Evolutionary conservation across 2,113 vertebrate species (phyloP).

Genomic region (Tenebrosternarchus preto): DNA sequence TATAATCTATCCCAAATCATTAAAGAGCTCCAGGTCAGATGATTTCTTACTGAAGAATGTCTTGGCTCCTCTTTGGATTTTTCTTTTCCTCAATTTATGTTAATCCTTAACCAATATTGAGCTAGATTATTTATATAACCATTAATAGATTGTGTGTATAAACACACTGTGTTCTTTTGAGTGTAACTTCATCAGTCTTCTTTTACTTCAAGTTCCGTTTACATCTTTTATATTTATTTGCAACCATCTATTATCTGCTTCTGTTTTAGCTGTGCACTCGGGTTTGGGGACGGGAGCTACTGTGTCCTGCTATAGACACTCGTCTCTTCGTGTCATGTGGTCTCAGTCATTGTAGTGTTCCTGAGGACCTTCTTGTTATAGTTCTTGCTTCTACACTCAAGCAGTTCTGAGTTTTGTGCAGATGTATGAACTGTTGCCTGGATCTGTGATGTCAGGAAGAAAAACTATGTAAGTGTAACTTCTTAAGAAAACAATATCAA

Average conservation of each 20-base stretch:
- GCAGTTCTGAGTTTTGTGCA: not conserved
- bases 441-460: not conserved
- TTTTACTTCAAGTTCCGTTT: slow-evolving; percentile 1
- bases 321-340: slow-evolving; percentile 39
- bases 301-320: slow-evolving; percentile 18
- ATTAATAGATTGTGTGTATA: not conserved
- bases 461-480: slow-evolving; percentile 6
- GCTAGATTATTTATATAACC: not conserved
- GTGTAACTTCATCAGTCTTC: slow-evolving; percentile 20
- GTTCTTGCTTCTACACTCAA: not conserved
- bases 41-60: not conserved
- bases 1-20: slow-evolving; percentile 16
- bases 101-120: not conserved
- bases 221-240: slow-evolving; percentile 37
- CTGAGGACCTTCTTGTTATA: not conserved
- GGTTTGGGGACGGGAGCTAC: slow-evolving; percentile 4
- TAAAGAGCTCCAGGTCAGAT: slow-evolving; percentile 12
- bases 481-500: slow-evolving; percentile 1
- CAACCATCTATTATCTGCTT: slow-evolving; percentile 39
- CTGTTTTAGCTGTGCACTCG: slow-evolving; percentile 21
- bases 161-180: not conserved
- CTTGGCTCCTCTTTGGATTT: slow-evolving; percentile 11
- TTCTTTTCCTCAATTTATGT: not conserved
- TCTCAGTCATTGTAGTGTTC: not conserved
- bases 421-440: not conserved